Conservation (phyloP, 1,140 invertebrate species). For the Brachionus koreanus region DNA sequence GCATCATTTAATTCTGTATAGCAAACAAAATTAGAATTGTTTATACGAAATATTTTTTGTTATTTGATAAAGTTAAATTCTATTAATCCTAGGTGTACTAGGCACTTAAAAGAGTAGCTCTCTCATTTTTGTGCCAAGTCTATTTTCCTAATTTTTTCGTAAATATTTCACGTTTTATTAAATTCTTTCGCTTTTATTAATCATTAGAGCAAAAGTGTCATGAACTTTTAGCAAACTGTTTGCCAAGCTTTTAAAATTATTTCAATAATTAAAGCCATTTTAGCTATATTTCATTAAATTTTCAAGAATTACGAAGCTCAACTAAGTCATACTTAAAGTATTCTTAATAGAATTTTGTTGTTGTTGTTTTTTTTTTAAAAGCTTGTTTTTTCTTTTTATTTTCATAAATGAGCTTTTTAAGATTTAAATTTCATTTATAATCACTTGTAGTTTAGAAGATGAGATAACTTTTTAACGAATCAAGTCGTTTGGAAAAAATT, state of each 20-base stretch:
- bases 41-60: neutral
- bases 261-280: neutral
- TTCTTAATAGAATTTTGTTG: neutral
- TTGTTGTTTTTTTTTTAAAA: neutral
- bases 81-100: neutral
- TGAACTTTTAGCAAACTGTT: neutral
- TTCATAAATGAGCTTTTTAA: neutral
- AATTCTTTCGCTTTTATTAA: neutral
- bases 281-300: neutral
- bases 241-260: neutral
- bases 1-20: neutral
- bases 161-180: neutral
- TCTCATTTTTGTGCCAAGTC: neutral
- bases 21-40: neutral
- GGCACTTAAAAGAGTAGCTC: neutral
- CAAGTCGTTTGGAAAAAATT: neutral
- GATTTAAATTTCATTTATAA: neutral
- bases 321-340: neutral
- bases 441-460: neutral
- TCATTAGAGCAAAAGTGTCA: neutral
- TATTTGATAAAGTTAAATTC: neutral
- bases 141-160: neutral
- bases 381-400: too few relatives aligned
- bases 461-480: neutral
- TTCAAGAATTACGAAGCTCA: neutral